These are phyloP conservation scores for Magallana angulata DNA, from an alignment of 1,140 invertebrate species.

Conservation along the genomic window DNA sequence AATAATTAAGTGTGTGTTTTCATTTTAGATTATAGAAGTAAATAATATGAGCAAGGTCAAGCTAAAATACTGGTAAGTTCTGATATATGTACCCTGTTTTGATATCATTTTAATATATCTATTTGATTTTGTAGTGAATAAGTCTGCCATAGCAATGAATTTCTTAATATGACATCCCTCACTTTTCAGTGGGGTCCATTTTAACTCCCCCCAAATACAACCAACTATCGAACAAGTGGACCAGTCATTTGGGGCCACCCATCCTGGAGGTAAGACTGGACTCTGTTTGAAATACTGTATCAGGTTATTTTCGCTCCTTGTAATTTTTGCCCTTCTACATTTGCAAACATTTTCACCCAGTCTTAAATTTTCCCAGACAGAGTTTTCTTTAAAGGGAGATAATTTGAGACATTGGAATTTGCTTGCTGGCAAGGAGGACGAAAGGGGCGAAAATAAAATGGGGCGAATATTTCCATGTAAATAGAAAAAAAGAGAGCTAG, in stretches of 20 bases:
- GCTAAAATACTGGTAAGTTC: constrained; percentile 93
- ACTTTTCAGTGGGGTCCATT: constrained; percentile 89
- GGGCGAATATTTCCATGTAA: neutral
- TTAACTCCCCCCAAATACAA: constrained; percentile 96
- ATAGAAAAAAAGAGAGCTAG: neutral
- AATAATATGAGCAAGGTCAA: constrained; percentile 97
- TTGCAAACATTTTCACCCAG: too few relatives aligned
- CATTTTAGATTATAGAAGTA: constrained; percentile 92
- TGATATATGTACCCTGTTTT: neutral
- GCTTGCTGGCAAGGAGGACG: too few relatives aligned
- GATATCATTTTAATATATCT: too few relatives aligned
- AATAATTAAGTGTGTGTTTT: too few relatives aligned
- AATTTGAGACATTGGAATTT: too few relatives aligned
- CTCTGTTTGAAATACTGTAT: neutral
- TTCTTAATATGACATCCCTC: too few relatives aligned
- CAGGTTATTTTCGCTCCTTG: too few relatives aligned
- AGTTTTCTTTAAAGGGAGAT: too few relatives aligned
- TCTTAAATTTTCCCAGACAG: too few relatives aligned
- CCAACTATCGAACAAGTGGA: constrained; percentile 98
- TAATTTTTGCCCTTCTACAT: too few relatives aligned
- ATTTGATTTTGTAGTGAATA: neutral
- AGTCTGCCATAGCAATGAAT: too few relatives aligned
- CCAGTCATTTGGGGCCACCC: constrained; percentile 98
- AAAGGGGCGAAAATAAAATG: too few relatives aligned
- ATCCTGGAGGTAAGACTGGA: constrained; percentile 86